Conservation (phyloP, 2,888 invertebrate species). For the Melinaea menophilus region DNA sequence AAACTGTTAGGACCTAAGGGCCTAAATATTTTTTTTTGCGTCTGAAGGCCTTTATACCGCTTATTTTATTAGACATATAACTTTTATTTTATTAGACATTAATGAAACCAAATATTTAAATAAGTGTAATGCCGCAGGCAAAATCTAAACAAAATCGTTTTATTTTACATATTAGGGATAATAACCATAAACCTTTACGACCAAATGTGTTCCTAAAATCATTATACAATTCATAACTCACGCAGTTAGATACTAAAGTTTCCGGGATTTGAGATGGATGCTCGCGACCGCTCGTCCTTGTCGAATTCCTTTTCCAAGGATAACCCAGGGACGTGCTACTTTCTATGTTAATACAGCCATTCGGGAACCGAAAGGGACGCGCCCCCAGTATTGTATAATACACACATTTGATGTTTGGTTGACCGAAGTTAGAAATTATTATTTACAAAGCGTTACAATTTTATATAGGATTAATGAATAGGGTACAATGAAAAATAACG, state of each 20-base stretch:
- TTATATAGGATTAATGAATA: no score
- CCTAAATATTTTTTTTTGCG: not conserved
- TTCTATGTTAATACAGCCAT: slow-evolving; percentile 88
- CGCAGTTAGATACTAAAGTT: slow-evolving; percentile 85
- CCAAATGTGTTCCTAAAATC: slow-evolving; percentile 1
- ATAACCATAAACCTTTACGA: not conserved
- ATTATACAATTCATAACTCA: slow-evolving; percentile 27
- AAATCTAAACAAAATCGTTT: no score
- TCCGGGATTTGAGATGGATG: slow-evolving; percentile 87
- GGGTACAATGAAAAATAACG: no score
- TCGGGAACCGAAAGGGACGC: slow-evolving; percentile 79
- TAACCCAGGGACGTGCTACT: slow-evolving; percentile 90
- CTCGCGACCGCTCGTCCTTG: slow-evolving; percentile 85
- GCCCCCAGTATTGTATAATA: slow-evolving; percentile 65
- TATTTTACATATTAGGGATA: no score
- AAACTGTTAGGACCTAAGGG: slow-evolving; percentile 7
- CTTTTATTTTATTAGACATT: not conserved
- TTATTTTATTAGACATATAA: not conserved
- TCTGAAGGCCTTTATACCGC: not conserved
- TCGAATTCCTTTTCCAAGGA: slow-evolving; percentile 90
- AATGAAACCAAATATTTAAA: no score
- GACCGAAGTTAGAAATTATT: not conserved
- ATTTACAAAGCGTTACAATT: not conserved
- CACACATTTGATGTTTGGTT: not conserved
- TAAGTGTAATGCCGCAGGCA: no score